Evolutionary conservation across 2,797 vertebrate species (phyloP).

Genomic region (Loriculus beryllinus): DNA sequence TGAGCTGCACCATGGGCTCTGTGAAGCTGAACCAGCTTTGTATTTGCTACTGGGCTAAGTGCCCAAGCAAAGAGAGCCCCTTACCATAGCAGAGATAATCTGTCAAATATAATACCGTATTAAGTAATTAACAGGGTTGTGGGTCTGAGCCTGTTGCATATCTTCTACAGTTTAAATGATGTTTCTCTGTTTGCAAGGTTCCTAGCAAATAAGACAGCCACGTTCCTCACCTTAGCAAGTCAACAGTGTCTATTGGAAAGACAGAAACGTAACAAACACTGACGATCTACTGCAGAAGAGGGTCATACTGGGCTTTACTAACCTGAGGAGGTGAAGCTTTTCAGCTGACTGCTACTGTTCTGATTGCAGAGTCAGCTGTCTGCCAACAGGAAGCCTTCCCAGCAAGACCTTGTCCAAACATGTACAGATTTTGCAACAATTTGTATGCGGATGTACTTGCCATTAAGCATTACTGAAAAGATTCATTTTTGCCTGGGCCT

Average conservation of each 20-base stretch:
- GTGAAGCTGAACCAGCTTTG: constrained; percentile 1
- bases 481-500: background rate
- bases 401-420: background rate
- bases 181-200: background rate
- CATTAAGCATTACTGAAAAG: background rate
- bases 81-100: background rate
- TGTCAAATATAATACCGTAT: background rate
- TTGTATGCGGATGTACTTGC: background rate
- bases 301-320: background rate
- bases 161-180: background rate
- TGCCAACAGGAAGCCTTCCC: background rate
- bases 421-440: background rate
- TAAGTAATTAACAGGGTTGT: constrained; percentile 14
- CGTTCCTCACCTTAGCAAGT: background rate
- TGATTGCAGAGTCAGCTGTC: background rate
- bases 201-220: background rate
- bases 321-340: background rate
- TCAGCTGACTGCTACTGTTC: background rate
- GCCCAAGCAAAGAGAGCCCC: background rate
- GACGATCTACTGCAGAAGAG: background rate
- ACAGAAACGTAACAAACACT: background rate
- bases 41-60: constrained; percentile 6
- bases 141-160: background rate
- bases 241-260: background rate
- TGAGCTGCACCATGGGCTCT: background rate